These are phyloP conservation scores for Drosophila siamana DNA, from an alignment of 2,888 invertebrate genomes.

Conservation along the genomic window DNA sequence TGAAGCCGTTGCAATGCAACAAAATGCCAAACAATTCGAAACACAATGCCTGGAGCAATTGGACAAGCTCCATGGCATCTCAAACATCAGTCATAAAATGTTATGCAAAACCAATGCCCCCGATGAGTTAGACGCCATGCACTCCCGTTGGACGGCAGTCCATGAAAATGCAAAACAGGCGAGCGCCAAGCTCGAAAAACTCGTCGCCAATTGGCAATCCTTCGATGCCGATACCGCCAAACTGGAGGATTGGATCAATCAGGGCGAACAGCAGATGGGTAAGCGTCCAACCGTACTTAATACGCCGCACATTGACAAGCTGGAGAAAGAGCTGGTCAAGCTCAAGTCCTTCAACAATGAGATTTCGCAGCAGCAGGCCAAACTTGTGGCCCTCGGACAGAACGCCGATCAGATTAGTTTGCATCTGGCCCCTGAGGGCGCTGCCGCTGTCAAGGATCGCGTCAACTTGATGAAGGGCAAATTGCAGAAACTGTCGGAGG, in stretches of 20 bases:
- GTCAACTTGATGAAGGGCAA: slow-evolving; percentile 91
- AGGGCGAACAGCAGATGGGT: slow-evolving; percentile 88
- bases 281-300: slow-evolving; percentile 88
- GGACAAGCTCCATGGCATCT: slow-evolving; percentile 90
- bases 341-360: slow-evolving; percentile 93
- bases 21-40: slow-evolving; percentile 90
- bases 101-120: slow-evolving; percentile 91
- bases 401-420: slow-evolving; percentile 92
- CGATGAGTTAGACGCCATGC: slow-evolving; percentile 93
- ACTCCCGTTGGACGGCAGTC: slow-evolving; percentile 94
- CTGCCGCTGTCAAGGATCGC: slow-evolving; percentile 89
- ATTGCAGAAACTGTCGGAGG: slow-evolving; percentile 91
- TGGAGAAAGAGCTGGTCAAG: slow-evolving; percentile 91
- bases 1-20: slow-evolving; percentile 93
- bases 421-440: slow-evolving; percentile 92
- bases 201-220: slow-evolving; percentile 92
- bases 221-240: slow-evolving; percentile 92
- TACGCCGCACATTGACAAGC: slow-evolving; percentile 90
- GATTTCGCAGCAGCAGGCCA: slow-evolving; percentile 93
- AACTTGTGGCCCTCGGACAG: slow-evolving; percentile 92
- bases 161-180: slow-evolving; percentile 92
- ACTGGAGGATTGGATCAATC: slow-evolving; percentile 91
- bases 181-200: slow-evolving; percentile 91
- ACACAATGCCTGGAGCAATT: slow-evolving; percentile 92
- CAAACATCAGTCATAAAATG: slow-evolving; percentile 91